These are phyloP conservation scores for Xanthorhoe spadicearia DNA, from an alignment of 2,888 invertebrate species.

Conservation along the genomic window DNA sequence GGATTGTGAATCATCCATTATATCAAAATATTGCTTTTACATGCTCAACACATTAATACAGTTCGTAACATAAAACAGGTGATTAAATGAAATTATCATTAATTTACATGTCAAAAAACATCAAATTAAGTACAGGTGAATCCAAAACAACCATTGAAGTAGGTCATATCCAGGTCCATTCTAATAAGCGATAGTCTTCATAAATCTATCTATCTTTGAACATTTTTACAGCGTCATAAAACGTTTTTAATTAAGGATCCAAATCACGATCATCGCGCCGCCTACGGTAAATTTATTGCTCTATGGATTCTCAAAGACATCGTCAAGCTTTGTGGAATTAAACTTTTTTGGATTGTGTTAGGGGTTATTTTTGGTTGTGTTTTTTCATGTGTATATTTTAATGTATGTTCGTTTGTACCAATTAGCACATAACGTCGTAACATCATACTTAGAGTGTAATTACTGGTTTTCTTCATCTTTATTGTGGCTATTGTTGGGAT, in stretches of 20 bases:
- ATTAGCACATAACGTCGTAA: slow-evolving; percentile 59
- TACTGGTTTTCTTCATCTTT: slow-evolving; percentile 44
- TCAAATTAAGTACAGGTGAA: slow-evolving; percentile 29
- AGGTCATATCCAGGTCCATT: slow-evolving; percentile 47
- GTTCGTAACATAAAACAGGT: slow-evolving; percentile 4
- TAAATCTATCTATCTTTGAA: slow-evolving; percentile 64
- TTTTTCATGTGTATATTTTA: slow-evolving; percentile 29
- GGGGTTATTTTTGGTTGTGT: slow-evolving; percentile 19
- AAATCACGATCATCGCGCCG: slow-evolving; percentile 69
- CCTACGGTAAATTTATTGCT: slow-evolving; percentile 54
- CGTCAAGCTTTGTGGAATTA: slow-evolving; percentile 12
- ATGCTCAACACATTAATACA: slow-evolving; percentile 1
- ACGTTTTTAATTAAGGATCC: slow-evolving; percentile 80
- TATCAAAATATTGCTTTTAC: neutral
- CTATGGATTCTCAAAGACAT: slow-evolving; percentile 37
- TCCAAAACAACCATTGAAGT: slow-evolving; percentile 36
- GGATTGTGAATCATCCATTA: neutral
- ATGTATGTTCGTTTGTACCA: slow-evolving; percentile 51
- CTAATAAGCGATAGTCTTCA: slow-evolving; percentile 47
- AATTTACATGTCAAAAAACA: slow-evolving; percentile 16
- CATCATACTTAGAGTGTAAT: slow-evolving; percentile 47
- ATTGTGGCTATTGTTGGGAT: slow-evolving; percentile 41
- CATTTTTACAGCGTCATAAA: slow-evolving; percentile 78
- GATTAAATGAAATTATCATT: slow-evolving; percentile 11
- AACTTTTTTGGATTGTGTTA: slow-evolving; percentile 12